Conservation (phyloP, 2,888 invertebrate genomes). For the Cosmia pyralina region DNA sequence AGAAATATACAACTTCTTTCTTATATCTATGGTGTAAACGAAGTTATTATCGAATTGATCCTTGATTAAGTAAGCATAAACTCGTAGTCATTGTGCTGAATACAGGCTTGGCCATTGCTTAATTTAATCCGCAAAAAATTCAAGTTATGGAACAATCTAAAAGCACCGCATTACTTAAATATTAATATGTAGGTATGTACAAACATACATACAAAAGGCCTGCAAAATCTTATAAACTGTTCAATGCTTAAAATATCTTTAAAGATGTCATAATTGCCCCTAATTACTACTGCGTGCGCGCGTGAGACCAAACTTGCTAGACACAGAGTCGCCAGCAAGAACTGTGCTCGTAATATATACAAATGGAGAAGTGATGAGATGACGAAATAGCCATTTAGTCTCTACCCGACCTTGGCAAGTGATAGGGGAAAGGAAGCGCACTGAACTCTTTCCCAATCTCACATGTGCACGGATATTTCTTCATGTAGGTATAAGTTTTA, state of each 20-base stretch:
- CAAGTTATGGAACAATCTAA: conserved; percentile 11
- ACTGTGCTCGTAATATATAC: conserved; percentile 32
- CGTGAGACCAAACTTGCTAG: conserved; percentile 36
- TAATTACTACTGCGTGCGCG: conserved; percentile 39
- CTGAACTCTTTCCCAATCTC: conserved; percentile 43
- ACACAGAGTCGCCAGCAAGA: conserved; percentile 57
- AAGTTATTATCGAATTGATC: neutral
- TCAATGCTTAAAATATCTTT: conserved; percentile 23
- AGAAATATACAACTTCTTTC: no score
- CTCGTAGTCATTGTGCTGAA: neutral
- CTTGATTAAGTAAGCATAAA: neutral
- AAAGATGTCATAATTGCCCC: conserved; percentile 37
- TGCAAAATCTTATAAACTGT: conserved; percentile 25
- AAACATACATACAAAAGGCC: conserved; percentile 10
- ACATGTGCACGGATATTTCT: conserved; percentile 34
- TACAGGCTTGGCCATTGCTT: neutral
- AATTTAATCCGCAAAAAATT: conserved; percentile 4
- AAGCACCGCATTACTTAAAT: conserved; percentile 3
- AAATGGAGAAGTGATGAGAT: conserved; percentile 45
- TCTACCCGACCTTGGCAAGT: conserved; percentile 49
- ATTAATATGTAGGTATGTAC: conserved; percentile 6
- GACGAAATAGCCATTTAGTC: conserved; percentile 28
- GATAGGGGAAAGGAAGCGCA: conserved; percentile 56
- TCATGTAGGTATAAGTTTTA: conserved; percentile 8
- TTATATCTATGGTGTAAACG: no score